phyloP scores from a whole-genome alignment of 1,140 invertebrate species.

The Dreissena polymorpha region DNA sequence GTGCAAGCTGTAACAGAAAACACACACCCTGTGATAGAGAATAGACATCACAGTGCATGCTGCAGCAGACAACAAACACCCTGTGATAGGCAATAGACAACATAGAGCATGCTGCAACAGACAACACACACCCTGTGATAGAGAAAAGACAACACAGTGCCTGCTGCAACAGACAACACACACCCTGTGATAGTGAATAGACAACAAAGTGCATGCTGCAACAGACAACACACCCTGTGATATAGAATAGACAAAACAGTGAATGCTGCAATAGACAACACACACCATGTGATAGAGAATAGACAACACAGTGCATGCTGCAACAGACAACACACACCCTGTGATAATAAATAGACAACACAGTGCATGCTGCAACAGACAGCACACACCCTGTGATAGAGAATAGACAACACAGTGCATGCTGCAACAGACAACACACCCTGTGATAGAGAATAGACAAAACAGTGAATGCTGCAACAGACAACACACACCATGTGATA shows the following conservation, averaged over 20 bases:
- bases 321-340: constrained; percentile 66
- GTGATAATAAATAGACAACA: no score
- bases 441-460: no score
- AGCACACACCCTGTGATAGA: not conserved
- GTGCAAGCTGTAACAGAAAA: constrained; percentile 89
- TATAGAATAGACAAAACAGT: no score
- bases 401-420: no score
- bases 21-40: constrained; percentile 3
- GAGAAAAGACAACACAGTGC: no score
- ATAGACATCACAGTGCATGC: no score
- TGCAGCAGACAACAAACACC: constrained; percentile 79
- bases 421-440: constrained; percentile 83
- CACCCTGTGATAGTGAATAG: constrained; percentile 11
- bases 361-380: constrained; percentile 90
- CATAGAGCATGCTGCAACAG: constrained; percentile 93
- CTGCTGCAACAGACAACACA: constrained; percentile 85
- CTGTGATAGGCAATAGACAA: no score
- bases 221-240: constrained; percentile 58
- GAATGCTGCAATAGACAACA: constrained; percentile 88
- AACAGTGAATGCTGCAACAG: constrained; percentile 92
- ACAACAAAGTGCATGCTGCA: constrained; percentile 96
- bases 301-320: no score
- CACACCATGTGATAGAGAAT: not conserved
- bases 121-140: not conserved
- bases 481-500: not conserved